These are phyloP conservation scores for Calosoma granatense DNA, from an alignment of 1,140 invertebrate species.

Conservation along the genomic window DNA sequence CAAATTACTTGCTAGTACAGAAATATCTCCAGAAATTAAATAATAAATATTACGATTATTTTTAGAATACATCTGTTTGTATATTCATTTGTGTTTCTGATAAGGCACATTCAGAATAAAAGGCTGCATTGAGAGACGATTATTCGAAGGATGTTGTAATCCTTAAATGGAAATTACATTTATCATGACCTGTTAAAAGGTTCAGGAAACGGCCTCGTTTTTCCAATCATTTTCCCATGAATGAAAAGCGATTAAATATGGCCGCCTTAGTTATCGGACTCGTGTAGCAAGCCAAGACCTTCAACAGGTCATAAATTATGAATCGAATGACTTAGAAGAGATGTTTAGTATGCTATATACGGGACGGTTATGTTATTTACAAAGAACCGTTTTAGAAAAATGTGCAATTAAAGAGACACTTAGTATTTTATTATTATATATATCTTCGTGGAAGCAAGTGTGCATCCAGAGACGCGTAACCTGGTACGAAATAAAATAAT, in stretches of 20 bases:
- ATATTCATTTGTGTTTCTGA: no score
- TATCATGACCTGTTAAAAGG: background rate
- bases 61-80: no score
- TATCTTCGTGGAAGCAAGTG: no score
- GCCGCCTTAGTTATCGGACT: background rate
- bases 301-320: background rate
- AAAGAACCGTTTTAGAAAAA: background rate
- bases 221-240: background rate
- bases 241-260: no score
- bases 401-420: no score
- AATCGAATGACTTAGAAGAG: background rate
- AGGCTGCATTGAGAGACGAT: background rate
- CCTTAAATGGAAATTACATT: background rate
- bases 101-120: no score
- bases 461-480: no score
- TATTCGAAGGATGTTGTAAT: background rate
- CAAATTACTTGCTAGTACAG: no score
- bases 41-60: no score
- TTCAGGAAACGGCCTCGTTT: background rate
- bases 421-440: no score
- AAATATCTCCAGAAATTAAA: no score
- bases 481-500: no score
- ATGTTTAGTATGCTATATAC: background rate
- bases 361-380: background rate
- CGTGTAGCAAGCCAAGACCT: background rate